These are phyloP conservation scores for Clupea harengus DNA, from an alignment of 2,113 vertebrate species.

Conservation along the genomic window DNA sequence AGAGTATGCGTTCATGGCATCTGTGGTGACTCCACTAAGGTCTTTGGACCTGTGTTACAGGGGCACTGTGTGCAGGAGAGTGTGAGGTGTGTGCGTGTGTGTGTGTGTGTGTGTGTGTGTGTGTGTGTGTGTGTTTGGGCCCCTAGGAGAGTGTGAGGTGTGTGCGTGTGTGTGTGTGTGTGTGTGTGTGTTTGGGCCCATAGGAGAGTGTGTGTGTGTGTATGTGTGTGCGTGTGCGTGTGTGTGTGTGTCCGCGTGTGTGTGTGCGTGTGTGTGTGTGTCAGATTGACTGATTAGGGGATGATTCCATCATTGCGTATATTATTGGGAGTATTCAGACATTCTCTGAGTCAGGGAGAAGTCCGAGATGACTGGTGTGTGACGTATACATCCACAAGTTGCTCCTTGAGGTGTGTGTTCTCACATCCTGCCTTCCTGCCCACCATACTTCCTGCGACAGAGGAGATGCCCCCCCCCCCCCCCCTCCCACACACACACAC, in stretches of 20 bases:
- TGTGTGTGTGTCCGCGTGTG: too few relatives aligned
- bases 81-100: too few relatives aligned
- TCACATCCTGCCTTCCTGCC: not conserved
- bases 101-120: too few relatives aligned
- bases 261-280: not conserved
- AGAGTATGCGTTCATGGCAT: not conserved
- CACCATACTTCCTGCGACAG: not conserved
- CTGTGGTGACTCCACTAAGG: not conserved
- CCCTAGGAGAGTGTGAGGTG: too few relatives aligned
- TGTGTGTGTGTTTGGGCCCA: too few relatives aligned
- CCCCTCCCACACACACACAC: too few relatives aligned
- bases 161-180: too few relatives aligned
- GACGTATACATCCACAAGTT: not conserved
- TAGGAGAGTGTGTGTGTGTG: too few relatives aligned
- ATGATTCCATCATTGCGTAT: not conserved
- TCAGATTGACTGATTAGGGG: not conserved
- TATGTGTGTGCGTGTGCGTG: too few relatives aligned
- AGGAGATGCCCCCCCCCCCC: not conserved
- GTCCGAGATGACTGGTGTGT: not conserved
- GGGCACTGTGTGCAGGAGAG: not conserved
- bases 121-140: too few relatives aligned
- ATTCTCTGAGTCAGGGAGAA: not conserved
- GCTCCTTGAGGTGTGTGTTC: not conserved
- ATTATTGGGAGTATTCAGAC: not conserved
- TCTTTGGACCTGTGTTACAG: not conserved